Conservation (phyloP, 2,888 invertebrate genomes). For the Troides helena region DNA sequence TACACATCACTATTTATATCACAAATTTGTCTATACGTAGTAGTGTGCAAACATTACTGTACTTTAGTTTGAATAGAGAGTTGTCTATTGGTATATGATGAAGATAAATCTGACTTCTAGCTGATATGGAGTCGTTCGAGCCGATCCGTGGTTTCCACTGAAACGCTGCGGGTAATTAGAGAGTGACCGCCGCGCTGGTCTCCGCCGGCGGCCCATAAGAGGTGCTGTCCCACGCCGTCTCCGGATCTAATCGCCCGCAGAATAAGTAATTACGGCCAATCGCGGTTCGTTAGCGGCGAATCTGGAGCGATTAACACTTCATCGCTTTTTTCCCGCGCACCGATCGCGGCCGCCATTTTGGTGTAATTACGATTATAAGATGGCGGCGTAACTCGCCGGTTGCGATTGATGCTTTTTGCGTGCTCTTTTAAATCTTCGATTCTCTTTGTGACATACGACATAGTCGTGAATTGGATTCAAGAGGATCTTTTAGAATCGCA, state of each 20-base stretch:
- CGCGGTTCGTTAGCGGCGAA: conserved; percentile 65
- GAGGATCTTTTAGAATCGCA: no score
- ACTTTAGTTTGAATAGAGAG: no score
- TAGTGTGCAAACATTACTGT: no score
- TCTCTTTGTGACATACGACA: no score
- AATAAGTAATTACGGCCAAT: conserved; percentile 62
- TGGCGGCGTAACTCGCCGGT: conserved; percentile 58
- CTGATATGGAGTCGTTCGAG: no score
- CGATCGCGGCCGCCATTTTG: conserved; percentile 67
- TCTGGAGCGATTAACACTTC: conserved; percentile 69
- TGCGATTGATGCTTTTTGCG: conserved; percentile 15
- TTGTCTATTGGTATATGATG: no score
- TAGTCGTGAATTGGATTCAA: no score
- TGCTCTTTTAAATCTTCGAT: no score
- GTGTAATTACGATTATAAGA: conserved; percentile 61
- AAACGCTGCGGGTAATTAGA: not conserved
- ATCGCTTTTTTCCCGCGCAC: conserved; percentile 45
- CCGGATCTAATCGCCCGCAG: conserved; percentile 19
- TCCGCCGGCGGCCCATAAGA: not conserved
- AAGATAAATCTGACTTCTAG: no score
- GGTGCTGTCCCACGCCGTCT: conserved; percentile 37
- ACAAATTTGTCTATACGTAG: no score
- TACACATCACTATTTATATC: no score
- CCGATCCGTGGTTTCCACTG: not conserved
- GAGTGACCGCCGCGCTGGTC: not conserved